phyloP scores from a whole-genome alignment of 2,113 vertebrate species.

The Drymodes brunneopygia region DNA sequence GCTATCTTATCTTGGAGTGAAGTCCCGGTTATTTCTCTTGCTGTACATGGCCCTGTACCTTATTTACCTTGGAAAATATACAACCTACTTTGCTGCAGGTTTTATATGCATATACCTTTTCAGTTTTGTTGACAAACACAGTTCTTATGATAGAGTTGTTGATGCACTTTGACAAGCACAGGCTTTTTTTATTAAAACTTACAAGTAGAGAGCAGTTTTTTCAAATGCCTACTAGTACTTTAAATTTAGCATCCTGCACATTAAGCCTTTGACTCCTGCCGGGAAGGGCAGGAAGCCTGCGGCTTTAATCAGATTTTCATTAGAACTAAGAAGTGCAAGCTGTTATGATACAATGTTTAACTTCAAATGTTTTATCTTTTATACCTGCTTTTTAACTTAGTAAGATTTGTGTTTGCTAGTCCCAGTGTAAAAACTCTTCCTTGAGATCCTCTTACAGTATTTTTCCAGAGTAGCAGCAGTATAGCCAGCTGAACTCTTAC shows the following conservation, averaged over 20 bases:
- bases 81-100: not conserved
- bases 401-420: not conserved
- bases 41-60: not conserved
- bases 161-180: not conserved
- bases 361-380: not conserved
- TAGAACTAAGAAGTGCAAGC: not conserved
- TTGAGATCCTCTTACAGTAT: not conserved
- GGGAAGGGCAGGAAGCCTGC: not conserved
- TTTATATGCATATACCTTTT: not conserved
- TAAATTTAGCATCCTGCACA: not conserved
- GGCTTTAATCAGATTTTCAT: not conserved
- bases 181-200: not conserved
- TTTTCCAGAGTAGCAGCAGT: conserved; percentile 33
- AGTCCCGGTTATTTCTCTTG: not conserved
- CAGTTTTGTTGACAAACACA: not conserved
- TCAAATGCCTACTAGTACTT: not conserved
- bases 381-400: not conserved
- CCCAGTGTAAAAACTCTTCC: not conserved
- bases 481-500: conserved; percentile 30
- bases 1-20: not conserved
- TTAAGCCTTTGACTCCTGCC: not conserved
- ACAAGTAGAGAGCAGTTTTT: not conserved
- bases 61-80: not conserved
- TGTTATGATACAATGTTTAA: not conserved
- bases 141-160: not conserved